Conservation (phyloP, 2,113 vertebrate genomes). For the Proteles cristata region DNA sequence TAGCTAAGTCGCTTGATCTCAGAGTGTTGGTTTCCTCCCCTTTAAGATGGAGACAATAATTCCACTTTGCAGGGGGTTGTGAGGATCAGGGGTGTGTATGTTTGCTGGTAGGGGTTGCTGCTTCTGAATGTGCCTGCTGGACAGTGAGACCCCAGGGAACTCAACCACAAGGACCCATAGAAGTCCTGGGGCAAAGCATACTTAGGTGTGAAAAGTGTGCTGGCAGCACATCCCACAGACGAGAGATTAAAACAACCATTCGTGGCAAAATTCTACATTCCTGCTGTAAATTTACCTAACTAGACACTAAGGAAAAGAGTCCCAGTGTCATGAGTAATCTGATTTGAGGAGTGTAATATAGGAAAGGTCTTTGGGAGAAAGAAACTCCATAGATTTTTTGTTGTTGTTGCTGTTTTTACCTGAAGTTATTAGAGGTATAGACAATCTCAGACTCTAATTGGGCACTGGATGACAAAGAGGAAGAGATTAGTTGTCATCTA, state of each 20-base stretch:
- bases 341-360: neutral
- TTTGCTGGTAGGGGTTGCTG: neutral
- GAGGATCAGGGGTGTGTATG: neutral
- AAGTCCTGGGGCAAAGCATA: neutral
- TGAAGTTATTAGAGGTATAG: neutral
- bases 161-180: neutral
- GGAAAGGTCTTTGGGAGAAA: neutral
- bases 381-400: neutral
- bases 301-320: neutral
- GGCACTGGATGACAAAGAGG: neutral
- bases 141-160: neutral
- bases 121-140: neutral
- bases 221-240: neutral
- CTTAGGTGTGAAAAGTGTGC: neutral
- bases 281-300: neutral
- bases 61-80: neutral
- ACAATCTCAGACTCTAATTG: neutral
- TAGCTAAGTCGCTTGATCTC: neutral
- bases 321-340: neutral
- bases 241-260: neutral
- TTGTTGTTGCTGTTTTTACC: neutral
- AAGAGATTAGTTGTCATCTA: slow-evolving; percentile 3
- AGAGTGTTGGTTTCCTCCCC: neutral
- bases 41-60: neutral
- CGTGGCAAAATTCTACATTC: neutral